These are phyloP conservation scores for Mirza zaza DNA, from an alignment of 2,113 vertebrate genomes.

Conservation along the genomic window DNA sequence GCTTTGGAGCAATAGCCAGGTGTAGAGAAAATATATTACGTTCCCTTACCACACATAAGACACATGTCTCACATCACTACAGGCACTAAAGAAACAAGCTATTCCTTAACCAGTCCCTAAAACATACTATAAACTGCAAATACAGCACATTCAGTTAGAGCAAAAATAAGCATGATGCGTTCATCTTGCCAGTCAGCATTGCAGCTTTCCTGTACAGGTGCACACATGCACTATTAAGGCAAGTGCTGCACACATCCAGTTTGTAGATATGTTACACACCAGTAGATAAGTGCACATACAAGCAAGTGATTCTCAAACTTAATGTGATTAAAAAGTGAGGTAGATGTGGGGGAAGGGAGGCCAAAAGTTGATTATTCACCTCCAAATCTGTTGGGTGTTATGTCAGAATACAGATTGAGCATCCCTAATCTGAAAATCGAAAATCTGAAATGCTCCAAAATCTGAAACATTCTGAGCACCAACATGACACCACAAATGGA, in stretches of 20 bases:
- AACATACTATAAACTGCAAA: not conserved
- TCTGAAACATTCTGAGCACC: not conserved
- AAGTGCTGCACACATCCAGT: not conserved
- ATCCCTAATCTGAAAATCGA: not conserved
- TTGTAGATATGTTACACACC: not conserved
- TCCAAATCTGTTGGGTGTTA: not conserved
- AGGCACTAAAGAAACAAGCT: not conserved
- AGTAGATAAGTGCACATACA: not conserved
- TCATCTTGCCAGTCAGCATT: not conserved
- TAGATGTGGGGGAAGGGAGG: not conserved
- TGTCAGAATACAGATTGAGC: not conserved
- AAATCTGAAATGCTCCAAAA: not conserved
- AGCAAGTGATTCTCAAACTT: not conserved
- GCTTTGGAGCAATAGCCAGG: not conserved
- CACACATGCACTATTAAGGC: not conserved
- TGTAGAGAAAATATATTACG: not conserved
- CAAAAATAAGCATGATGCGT: not conserved
- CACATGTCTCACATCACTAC: not conserved
- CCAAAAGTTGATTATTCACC: constrained; percentile 22
- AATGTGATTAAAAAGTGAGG: not conserved
- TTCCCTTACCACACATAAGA: not conserved
- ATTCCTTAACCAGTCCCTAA: not conserved
- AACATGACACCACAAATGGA: not conserved
- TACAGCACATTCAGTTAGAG: not conserved
- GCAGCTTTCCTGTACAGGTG: not conserved